These are phyloP conservation scores for Agrilus mali DNA, from an alignment of 2,888 invertebrate species.

Conservation along the genomic window DNA sequence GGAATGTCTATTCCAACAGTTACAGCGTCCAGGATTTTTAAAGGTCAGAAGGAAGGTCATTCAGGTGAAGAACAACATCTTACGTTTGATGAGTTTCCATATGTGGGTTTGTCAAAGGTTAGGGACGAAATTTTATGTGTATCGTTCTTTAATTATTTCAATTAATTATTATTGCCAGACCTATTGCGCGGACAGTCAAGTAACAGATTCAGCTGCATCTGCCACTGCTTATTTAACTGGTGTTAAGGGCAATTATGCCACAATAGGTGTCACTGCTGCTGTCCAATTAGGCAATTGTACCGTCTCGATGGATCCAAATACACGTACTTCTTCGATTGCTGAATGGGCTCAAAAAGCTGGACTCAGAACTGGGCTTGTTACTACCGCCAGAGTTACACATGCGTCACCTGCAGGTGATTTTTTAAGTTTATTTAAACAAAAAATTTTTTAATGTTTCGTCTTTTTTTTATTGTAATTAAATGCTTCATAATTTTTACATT, in stretches of 20 bases:
- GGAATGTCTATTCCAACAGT: constrained; percentile 79
- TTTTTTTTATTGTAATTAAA: too few relatives aligned
- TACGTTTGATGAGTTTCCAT: constrained; percentile 64
- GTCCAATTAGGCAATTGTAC: constrained; percentile 49
- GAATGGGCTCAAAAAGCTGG: constrained; percentile 55
- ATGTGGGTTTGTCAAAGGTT: constrained; percentile 63
- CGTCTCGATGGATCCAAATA: constrained; percentile 36
- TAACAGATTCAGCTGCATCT: constrained; percentile 67
- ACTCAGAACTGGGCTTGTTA: constrained; percentile 52
- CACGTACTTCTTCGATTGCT: constrained; percentile 50
- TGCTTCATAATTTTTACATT: too few relatives aligned
- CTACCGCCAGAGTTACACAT: constrained; percentile 63
- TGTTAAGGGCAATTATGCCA: constrained; percentile 59
- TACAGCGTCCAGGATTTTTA: constrained; percentile 60
- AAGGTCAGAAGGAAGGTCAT: constrained; percentile 46
- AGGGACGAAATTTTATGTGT: constrained; percentile 14
- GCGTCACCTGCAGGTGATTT: constrained; percentile 59
- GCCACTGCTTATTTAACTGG: constrained; percentile 66
- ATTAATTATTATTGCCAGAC: constrained; percentile 54
- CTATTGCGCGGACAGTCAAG: constrained; percentile 59
- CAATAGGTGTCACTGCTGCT: constrained; percentile 55
- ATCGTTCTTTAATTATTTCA: too few relatives aligned
- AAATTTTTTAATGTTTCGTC: too few relatives aligned
- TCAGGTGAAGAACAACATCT: constrained; percentile 58
- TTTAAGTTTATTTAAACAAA: too few relatives aligned